These are phyloP conservation scores for Drosophila tripunctata DNA, from an alignment of 2,888 invertebrate genomes.

Conservation along the genomic window DNA sequence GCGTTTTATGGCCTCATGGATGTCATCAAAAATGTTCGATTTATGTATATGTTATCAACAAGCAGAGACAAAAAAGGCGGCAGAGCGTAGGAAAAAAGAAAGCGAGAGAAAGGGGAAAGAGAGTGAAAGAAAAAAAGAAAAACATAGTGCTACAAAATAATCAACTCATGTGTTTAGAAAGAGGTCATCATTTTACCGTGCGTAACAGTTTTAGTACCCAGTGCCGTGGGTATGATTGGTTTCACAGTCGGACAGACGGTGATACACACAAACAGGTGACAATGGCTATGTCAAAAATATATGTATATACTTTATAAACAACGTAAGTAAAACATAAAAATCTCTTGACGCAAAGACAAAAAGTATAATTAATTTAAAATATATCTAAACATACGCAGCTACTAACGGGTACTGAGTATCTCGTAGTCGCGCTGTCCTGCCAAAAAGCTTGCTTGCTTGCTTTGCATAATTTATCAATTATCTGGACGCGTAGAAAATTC, in stretches of 20 bases:
- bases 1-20: constrained; percentile 18
- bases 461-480: constrained; percentile 59
- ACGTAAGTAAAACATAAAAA: no score
- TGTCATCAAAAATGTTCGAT: constrained; percentile 37
- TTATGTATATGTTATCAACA: constrained; percentile 11
- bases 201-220: constrained; percentile 2
- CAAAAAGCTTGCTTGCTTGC: background rate
- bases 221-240: no score
- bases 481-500: constrained; percentile 40
- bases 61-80: background rate
- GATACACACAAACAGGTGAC: no score
- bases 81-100: background rate
- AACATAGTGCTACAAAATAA: constrained; percentile 1
- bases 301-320: no score
- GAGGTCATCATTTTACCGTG: background rate
- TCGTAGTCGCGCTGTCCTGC: no score
- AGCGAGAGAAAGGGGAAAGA: background rate
- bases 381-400: no score
- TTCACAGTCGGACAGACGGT: no score
- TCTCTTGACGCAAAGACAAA: no score
- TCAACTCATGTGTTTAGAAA: background rate
- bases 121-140: background rate
- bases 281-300: no score
- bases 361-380: no score
- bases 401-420: no score